A percentile compares a stretch with the other conserved stretches of the same genome.
Evolutionary conservation across 2,113 vertebrate species (phyloP).

Genomic region (Heterotis niloticus): DNA sequence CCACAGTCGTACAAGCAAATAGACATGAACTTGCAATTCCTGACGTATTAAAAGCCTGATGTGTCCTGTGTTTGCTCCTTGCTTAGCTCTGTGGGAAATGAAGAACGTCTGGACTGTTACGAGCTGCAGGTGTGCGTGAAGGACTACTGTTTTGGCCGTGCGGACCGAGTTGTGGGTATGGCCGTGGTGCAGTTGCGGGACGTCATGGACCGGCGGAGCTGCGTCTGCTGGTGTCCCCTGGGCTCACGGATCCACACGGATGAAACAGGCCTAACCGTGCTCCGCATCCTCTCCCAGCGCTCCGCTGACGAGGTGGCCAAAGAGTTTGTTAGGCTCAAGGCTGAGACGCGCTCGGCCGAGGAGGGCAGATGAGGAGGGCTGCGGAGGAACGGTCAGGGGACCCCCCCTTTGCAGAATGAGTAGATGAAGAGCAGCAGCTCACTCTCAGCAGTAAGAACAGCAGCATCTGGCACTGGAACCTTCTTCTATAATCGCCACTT

Average conservation of each 20-base stretch:
- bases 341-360: slow-evolving; percentile 81
- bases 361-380: slow-evolving; percentile 78
- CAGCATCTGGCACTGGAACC: too few relatives aligned
- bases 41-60: too few relatives aligned
- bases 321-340: slow-evolving; percentile 92
- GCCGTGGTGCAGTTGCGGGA: slow-evolving; percentile 87
- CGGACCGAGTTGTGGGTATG: slow-evolving; percentile 85
- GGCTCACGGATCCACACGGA: slow-evolving; percentile 80
- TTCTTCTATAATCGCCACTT: too few relatives aligned
- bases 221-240: slow-evolving; percentile 91
- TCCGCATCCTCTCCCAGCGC: slow-evolving; percentile 90
- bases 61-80: neutral
- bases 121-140: slow-evolving; percentile 92
- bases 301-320: slow-evolving; percentile 90
- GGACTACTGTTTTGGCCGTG: slow-evolving; percentile 96
- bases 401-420: too few relatives aligned
- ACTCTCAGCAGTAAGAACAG: too few relatives aligned
- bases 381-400: neutral
- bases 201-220: slow-evolving; percentile 81
- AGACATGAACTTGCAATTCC: too few relatives aligned
- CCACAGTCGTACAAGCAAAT: too few relatives aligned
- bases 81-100: slow-evolving; percentile 81
- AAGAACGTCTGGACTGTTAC: slow-evolving; percentile 79
- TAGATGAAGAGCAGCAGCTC: too few relatives aligned
- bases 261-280: slow-evolving; percentile 84